These are phyloP conservation scores for Sebastes fasciatus DNA, from an alignment of 2,113 vertebrate genomes.

Conservation along the genomic window DNA sequence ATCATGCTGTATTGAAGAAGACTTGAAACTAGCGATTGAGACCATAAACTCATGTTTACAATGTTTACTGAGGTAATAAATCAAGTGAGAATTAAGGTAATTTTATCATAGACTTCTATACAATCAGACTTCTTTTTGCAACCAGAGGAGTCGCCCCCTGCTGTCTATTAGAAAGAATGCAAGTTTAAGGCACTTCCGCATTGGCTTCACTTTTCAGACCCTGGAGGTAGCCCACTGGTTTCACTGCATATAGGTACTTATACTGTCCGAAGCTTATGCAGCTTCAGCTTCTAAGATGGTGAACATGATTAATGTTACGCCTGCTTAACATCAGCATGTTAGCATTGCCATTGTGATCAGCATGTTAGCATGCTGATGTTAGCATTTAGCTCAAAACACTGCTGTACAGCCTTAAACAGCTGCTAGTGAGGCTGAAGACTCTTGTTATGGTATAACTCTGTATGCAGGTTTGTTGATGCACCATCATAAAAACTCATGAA, in stretches of 20 bases:
- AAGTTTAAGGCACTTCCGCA: too few species aligned
- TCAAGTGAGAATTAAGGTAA: too few species aligned
- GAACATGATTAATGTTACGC: not conserved
- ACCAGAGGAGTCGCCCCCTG: too few species aligned
- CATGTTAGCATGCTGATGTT: not conserved
- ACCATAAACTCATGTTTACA: too few species aligned
- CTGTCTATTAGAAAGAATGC: too few species aligned
- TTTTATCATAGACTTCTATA: too few species aligned
- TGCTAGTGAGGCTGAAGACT: not conserved
- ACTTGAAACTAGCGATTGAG: too few species aligned
- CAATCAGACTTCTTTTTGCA: too few species aligned
- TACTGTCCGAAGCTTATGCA: not conserved
- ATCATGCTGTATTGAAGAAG: too few species aligned
- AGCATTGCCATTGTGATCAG: not conserved
- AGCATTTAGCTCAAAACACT: not conserved
- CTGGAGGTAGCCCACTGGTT: too few species aligned
- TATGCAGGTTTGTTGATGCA: not conserved
- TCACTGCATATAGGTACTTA: not conserved
- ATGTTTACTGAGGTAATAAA: too few species aligned
- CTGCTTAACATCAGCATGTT: not conserved
- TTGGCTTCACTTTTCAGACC: too few species aligned
- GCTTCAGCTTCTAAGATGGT: not conserved
- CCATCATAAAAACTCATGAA: not conserved
- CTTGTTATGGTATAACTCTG: not conserved
- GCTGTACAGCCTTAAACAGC: not conserved